Evolutionary conservation across 1,140 invertebrate species (phyloP).

Genomic region (Pachypsylla venusta): DNA sequence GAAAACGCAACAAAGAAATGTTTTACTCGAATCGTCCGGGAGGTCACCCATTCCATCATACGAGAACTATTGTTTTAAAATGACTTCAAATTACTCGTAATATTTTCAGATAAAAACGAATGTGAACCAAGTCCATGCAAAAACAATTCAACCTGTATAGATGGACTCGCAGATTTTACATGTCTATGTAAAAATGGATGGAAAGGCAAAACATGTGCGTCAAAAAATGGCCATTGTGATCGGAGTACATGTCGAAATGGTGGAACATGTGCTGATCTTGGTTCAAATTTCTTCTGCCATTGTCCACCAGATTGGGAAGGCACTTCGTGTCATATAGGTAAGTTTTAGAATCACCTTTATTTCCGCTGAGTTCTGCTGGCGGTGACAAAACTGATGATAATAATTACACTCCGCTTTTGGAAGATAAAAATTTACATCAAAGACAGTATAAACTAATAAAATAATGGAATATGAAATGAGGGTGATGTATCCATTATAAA

Average conservation of each 20-base stretch:
- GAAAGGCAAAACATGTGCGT: conserved; percentile 60
- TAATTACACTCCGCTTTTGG: too few relatives aligned
- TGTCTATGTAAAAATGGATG: conserved; percentile 59
- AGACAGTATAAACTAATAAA: too few relatives aligned
- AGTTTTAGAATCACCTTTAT: conserved; percentile 14
- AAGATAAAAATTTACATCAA: too few relatives aligned
- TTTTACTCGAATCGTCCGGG: too few relatives aligned
- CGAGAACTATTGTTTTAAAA: too few relatives aligned
- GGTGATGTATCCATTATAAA: too few relatives aligned
- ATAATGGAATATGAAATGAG: too few relatives aligned
- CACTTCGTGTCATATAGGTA: conserved; percentile 46
- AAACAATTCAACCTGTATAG: conserved; percentile 60
- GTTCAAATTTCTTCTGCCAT: conserved; percentile 44
- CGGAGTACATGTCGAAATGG: conserved; percentile 44
- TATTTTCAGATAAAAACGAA: conserved; percentile 68
- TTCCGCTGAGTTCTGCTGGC: not conserved
- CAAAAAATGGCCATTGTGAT: conserved; percentile 46
- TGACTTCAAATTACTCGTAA: too few relatives aligned
- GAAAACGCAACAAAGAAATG: too few relatives aligned
- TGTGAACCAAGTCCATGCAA: conserved; percentile 55
- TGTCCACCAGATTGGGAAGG: conserved; percentile 50
- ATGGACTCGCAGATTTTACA: conserved; percentile 53
- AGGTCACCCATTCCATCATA: too few relatives aligned
- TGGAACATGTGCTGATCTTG: conserved; percentile 48
- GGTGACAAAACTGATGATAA: not conserved